phyloP scores from a whole-genome alignment of 2,113 vertebrate genomes.

The Pterocles orientalis region DNA sequence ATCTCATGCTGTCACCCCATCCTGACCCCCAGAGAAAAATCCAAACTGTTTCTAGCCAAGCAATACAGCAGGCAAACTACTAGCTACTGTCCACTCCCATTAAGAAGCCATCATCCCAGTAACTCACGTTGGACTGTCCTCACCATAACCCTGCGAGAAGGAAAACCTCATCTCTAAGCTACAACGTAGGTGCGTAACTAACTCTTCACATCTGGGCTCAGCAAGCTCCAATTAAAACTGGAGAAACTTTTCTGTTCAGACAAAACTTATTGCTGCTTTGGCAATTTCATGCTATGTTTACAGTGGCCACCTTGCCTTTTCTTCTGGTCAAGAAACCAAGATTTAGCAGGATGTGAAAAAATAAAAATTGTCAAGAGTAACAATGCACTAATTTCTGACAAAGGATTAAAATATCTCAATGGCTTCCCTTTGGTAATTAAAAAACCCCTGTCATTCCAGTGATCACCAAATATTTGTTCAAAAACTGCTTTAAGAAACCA shows the following conservation, averaged over 20 bases:
- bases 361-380: neutral
- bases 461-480: neutral
- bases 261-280: constrained; percentile 2
- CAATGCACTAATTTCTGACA: neutral
- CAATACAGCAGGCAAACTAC: neutral
- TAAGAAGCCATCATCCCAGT: neutral
- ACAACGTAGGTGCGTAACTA: accelerated
- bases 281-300: neutral
- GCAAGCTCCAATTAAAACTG: neutral
- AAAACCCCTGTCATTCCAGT: neutral
- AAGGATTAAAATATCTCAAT: neutral
- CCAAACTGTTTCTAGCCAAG: constrained; percentile 25
- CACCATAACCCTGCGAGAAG: neutral
- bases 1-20: neutral
- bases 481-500: constrained; percentile 14
- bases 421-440: neutral
- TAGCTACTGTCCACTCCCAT: neutral
- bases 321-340: constrained; percentile 22
- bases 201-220: neutral
- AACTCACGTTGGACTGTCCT: neutral
- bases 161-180: neutral
- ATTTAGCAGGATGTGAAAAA: neutral
- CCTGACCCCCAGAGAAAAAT: neutral
- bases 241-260: neutral
- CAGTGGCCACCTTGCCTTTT: constrained; percentile 14